A percentile compares a stretch with the other conserved stretches of the same genome.
phyloP scores from a whole-genome alignment of 2,888 invertebrate genomes.

The Ormyrus labotus region DNA sequence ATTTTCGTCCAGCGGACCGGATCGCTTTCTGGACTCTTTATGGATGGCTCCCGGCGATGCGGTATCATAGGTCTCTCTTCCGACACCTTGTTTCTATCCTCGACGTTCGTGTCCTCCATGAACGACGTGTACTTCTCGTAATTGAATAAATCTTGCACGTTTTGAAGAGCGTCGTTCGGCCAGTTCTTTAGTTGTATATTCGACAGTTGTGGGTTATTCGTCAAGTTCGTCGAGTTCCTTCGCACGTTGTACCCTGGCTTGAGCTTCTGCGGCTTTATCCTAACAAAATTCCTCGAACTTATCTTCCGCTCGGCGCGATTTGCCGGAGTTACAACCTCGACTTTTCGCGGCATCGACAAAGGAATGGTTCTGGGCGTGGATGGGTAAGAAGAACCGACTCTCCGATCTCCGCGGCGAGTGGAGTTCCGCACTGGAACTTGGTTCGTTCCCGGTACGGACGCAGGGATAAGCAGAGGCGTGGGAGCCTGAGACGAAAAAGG shows the following conservation, averaged over 20 bases:
- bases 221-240: slow-evolving; percentile 41
- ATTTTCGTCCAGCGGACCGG: slow-evolving; percentile 68
- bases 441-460: not conserved
- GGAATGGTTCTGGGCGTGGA: slow-evolving; percentile 32
- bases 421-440: not conserved
- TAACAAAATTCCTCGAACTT: slow-evolving; percentile 49
- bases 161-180: slow-evolving; percentile 67
- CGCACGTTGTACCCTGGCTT: slow-evolving; percentile 29
- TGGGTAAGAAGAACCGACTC: not conserved
- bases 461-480: slow-evolving; percentile 22
- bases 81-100: slow-evolving; percentile 20
- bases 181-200: slow-evolving; percentile 65
- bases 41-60: slow-evolving; percentile 52
- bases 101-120: slow-evolving; percentile 3
- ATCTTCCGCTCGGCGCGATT: slow-evolving; percentile 40
- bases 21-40: slow-evolving; percentile 55
- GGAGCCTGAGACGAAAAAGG: not conserved
- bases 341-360: slow-evolving; percentile 10
- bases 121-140: slow-evolving; percentile 70
- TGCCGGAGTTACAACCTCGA: not conserved
- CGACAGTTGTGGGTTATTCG: slow-evolving; percentile 21
- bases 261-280: slow-evolving; percentile 50
- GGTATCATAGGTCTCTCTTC: not conserved
- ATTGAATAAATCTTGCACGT: slow-evolving; percentile 67
- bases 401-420: not conserved